Conservation (phyloP, 2,888 invertebrate genomes). For the Silvanus unidentatus region DNA sequence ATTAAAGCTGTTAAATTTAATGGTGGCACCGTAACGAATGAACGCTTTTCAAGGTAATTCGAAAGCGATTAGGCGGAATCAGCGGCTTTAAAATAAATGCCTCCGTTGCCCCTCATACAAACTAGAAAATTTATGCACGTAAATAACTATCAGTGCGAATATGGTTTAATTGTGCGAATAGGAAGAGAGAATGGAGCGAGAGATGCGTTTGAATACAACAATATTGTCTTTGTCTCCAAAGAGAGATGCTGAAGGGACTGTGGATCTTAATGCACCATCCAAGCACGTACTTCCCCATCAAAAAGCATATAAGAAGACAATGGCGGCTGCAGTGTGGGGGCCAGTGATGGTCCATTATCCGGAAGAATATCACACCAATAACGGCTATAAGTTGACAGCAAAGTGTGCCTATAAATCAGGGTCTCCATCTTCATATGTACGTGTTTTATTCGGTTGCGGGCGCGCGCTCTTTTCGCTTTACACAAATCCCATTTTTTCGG, state of each 20-base stretch:
- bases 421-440: constrained; percentile 4
- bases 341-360: constrained; percentile 30
- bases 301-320: constrained; percentile 9
- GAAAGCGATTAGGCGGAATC: constrained; percentile 15
- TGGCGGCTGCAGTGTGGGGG: constrained; percentile 18
- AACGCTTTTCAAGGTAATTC: constrained; percentile 8
- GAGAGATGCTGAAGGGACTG: no score
- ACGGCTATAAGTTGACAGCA: constrained; percentile 25
- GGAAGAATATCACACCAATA: constrained; percentile 31
- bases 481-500: not conserved
- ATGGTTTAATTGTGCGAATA: constrained; percentile 2
- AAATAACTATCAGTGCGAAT: not conserved
- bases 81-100: constrained; percentile 6
- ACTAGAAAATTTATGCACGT: not conserved
- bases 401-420: constrained; percentile 25
- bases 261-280: no score
- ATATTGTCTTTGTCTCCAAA: not conserved
- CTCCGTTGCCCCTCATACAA: not conserved
- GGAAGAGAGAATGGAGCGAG: not conserved
- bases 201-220: not conserved
- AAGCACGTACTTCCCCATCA: no score
- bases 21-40: no score
- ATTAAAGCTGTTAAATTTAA: constrained; percentile 4
- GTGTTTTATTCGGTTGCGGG: constrained; percentile 7
- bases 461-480: no score